Evolutionary conservation across 2,113 vertebrate genomes (phyloP), one percentile per base, ranked within the genome.

Genomic region (Oncorhynchus clarkii): DNA sequence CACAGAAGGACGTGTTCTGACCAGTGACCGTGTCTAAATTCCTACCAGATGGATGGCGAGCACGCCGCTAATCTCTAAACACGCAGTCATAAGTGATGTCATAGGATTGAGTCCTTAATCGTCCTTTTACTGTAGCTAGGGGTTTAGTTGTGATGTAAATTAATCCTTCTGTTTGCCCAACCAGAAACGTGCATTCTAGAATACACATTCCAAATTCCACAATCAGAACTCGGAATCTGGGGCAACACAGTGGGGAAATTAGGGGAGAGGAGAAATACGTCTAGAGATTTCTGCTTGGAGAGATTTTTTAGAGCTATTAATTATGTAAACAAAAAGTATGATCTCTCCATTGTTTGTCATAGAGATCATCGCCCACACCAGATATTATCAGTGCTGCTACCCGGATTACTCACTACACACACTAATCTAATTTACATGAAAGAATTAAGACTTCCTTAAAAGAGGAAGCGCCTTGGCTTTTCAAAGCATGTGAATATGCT

Each of bases 1-100:
- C 59, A 22, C 18, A n/a, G 59, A 62, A 24, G 59, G 59, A 20
- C 13, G 59, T 24, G 59, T 62, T 62, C 59, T 62, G 59, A 24
- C 59, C 59, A 62, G 59, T 74, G 70, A 64, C 69, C 59, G 73
- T 74, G 57, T 24, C 34, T 78, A 69, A 76, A 80, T 72, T 66
- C 22, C 22, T 34, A 76, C 76, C 84, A 85, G 84, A 83, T 83
- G 84, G 84, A 77, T 54, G 51, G 51, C 51, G 67, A 71, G 80
- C 80, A 79, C 67, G 75, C 59, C 67, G 67, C 70, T 85, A 84
- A 84, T 87, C 82, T 82, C 69, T 49, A 39, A 9, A 72, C 74
- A 79, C 68, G 60, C 77, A 75, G 72, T 75, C 67, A 77, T 75
- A 78, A 80, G 26, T 39, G 79, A 78, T 75, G 80, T 75, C 70